Base-by-base conservation (phyloP, 2,113 vertebrate genomes). In the Scolopax mira region DNA sequence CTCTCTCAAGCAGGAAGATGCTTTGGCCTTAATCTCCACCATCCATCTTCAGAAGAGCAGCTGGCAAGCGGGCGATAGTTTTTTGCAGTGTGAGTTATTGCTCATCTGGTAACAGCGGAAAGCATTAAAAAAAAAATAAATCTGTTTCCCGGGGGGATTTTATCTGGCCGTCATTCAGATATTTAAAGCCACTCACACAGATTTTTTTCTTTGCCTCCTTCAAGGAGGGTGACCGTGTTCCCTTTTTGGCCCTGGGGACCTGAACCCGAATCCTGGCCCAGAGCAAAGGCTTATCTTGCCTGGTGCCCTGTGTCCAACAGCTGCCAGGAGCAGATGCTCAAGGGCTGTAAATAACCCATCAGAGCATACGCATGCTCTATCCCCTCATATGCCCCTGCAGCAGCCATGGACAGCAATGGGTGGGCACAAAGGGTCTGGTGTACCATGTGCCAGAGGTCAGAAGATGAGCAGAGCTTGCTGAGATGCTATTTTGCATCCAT, bases 61-160 rank as follows among this genome's bases (percentile, higher is more conserved):
- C 94, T 97, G 96, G 96, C 97, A 96, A 96, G 89, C 92, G 54
- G 93, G 96, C 6, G 18, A 89, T 96, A 78, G 85, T 74, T 93
- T 70, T 89, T 94, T 96, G 92, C 82, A 61, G 90, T 52, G 89
- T 93, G 96, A 97, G 87, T 97, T 97, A 97, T 91, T 96, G 94
- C 95, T 97, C 83, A 70, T 95, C 94, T 96, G 85, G 79, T 94
- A 97, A 89, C 88, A 58, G 88, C 11, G 0, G 69, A 93, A 91
- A 96, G 84, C 95, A 81, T 72, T 89, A 60, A 42, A 95, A 83
- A 90, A 90, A 67, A 48, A 42, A 65, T 4, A 41, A 1, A 61
- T 60, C 64, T 62, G 19, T 79, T 94, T 81, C 95, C 90, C n/a
- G 0, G 78, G 66, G 71, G 92, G 87, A 81, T 94, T 94, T 94